A percentile compares a stretch with the other conserved stretches of the same genome.
These are phyloP conservation scores for Epinephelus fuscoguttatus DNA, from an alignment of 2,113 vertebrate genomes.

Conservation along the genomic window DNA sequence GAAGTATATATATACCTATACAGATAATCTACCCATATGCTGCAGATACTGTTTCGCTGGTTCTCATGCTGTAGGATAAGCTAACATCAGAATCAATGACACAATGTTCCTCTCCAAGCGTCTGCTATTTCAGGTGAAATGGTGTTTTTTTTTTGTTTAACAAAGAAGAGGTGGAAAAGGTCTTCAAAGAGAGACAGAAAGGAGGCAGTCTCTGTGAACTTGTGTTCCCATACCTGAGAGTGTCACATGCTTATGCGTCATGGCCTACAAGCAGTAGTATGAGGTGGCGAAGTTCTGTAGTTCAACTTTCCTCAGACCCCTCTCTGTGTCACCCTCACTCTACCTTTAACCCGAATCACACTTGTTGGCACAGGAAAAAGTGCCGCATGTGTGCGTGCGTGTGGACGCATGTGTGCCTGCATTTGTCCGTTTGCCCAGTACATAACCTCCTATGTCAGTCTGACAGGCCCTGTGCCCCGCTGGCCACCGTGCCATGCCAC, in stretches of 20 bases:
- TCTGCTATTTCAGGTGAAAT: slow-evolving; percentile 53
- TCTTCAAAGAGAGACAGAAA: slow-evolving; percentile 20
- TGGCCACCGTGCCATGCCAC: slow-evolving; percentile 66
- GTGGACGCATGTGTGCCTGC: slow-evolving; percentile 35
- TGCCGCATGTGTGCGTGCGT: slow-evolving; percentile 3
- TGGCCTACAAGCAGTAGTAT: slow-evolving; percentile 25
- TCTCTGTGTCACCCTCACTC: slow-evolving; percentile 35
- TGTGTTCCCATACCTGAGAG: slow-evolving; percentile 7
- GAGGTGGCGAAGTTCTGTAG: slow-evolving; percentile 25
- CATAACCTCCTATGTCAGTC: slow-evolving; percentile 79
- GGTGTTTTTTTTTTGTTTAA: background rate
- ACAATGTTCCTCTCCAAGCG: slow-evolving; percentile 14
- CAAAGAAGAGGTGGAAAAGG: slow-evolving; percentile 30
- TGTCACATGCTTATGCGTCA: slow-evolving; percentile 12
- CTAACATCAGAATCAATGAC: slow-evolving; percentile 26
- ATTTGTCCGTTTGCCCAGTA: slow-evolving; percentile 56
- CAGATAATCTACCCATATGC: background rate
- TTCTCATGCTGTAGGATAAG: background rate
- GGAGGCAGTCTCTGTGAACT: slow-evolving; percentile 2
- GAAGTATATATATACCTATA: slow-evolving; percentile 1
- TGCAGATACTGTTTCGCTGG: background rate
- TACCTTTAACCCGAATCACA: slow-evolving; percentile 51
- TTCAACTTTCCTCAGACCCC: slow-evolving; percentile 4
- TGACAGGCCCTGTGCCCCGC: slow-evolving; percentile 71
- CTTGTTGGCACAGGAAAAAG: slow-evolving; percentile 45